Percentiles rank a stretch among this genome's conserved stretches.
Conservation (phyloP, 2,113 vertebrate genomes). For the Marmota monax region DNA sequence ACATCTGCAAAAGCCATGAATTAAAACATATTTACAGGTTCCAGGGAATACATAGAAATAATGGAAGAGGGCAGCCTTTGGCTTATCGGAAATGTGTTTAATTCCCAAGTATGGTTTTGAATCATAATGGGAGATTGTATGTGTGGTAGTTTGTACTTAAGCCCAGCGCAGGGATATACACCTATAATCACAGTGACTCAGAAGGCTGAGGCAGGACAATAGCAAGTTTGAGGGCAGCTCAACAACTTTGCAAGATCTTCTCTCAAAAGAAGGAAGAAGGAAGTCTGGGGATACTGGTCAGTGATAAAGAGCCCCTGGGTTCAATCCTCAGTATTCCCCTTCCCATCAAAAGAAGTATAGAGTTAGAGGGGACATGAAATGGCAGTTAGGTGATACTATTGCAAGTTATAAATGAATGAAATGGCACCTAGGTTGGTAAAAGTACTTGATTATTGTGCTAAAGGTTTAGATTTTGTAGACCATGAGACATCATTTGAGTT, state of each 20-base stretch:
- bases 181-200: no score
- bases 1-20: neutral
- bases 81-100: neutral
- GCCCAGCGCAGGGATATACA: rapidly evolving
- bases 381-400: slow-evolving; percentile 18
- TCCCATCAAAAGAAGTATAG: neutral
- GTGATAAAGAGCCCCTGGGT: no score
- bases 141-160: neutral
- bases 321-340: no score
- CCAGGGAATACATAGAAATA: neutral
- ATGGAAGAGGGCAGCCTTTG: neutral
- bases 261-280: no score
- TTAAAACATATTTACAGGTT: neutral
- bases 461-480: neutral
- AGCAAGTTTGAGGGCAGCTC: no score
- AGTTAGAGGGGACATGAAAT: neutral
- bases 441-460: slow-evolving; percentile 1
- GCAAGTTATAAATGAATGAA: neutral
- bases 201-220: no score
- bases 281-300: no score
- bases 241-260: no score
- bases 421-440: neutral
- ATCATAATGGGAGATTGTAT: neutral
- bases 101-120: neutral
- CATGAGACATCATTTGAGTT: neutral